Base-by-base conservation (phyloP, 2,888 invertebrate species). In the Scaptomyza polygonia region DNA sequence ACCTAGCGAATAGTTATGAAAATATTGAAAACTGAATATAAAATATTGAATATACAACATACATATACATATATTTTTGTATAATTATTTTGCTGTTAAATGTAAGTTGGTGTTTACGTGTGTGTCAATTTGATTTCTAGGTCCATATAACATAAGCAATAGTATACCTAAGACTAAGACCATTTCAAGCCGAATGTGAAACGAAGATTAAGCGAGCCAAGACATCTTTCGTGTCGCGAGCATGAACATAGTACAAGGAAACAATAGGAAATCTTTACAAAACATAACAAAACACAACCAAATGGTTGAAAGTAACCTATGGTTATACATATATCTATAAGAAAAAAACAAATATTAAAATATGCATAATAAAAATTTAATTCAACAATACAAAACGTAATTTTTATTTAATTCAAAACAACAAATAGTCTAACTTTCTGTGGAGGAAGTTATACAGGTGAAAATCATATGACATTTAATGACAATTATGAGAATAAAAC, bases 211-310 rank as follows among this genome's bases (percentile, higher is more conserved):
- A 62, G 18, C 30, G 39, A 36, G 57, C 42, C 30, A 45, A 49
- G 42, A 21, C 21, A 27, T 49, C 71, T 73, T 78, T 79, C 59
- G 70, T 79, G 75, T 73, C 77, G 86, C 65, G 90, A 90, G 89
- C 89, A 90, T 86, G 86, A 88, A 66, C 69, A 90, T 68, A 89
- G 89, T 89, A 89, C 89, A 89, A 89, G 77, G 68, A 43, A 72
- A 77, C 76, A 73, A 81, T 86, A 88, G 86, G 77, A 77, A 77
- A 87, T 83, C 79, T 84, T 74, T 77, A 84, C 64, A 71, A 51
- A 72, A 18, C 62, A 74, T 30, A 62, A 61, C n/a, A n/a, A n/a
- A n/a, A n/a, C n/a, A 55, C 65, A 65, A 66, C 62, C 67, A 52
- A 62, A 61, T 44, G 63, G 64, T 58, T 62, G 43, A 40, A 29